A percentile compares a stretch with the other conserved stretches of the same genome.
Evolutionary conservation across 1,140 invertebrate species (phyloP).

Genomic region (Drosophila repletoides): DNA sequence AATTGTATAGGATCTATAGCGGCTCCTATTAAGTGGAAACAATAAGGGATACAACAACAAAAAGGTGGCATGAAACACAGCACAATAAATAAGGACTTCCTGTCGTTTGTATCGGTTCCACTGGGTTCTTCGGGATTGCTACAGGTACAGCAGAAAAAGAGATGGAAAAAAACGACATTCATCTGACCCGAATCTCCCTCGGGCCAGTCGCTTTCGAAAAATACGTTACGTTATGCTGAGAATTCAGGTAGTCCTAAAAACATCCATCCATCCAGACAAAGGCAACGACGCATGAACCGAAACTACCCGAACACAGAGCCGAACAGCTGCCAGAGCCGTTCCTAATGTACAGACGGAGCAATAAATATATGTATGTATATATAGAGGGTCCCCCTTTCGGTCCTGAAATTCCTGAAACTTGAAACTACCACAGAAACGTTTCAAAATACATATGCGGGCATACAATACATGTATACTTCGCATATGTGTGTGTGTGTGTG

Average conservation of each 20-base stretch:
- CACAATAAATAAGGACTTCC: constrained; percentile 54
- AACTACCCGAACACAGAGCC: background rate
- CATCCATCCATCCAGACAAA: too few relatives aligned
- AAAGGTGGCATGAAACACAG: constrained; percentile 19
- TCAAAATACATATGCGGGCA: background rate
- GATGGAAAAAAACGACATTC: background rate
- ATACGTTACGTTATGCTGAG: constrained; percentile 27
- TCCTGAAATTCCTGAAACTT: constrained; percentile 56
- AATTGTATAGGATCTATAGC: constrained; percentile 8
- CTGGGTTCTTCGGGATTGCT: constrained; percentile 39
- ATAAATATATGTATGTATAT: too few relatives aligned
- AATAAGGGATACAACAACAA: too few relatives aligned
- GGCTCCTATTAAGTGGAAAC: constrained; percentile 17
- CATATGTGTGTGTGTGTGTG: background rate
- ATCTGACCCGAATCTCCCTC: constrained; percentile 48
- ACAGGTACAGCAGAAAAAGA: constrained; percentile 44
- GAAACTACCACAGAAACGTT: constrained; percentile 53
- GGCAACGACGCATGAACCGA: constrained; percentile 39
- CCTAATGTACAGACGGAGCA: constrained; percentile 41
- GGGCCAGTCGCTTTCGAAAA: constrained; percentile 23
- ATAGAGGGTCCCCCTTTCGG: constrained; percentile 29
- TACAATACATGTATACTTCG: background rate
- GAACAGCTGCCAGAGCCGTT: constrained; percentile 58
- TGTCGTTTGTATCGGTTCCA: constrained; percentile 54
- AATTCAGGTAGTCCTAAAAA: constrained; percentile 58